Conservation (phyloP, 2,888 invertebrate species). For the Trissolcus japonicus region DNA sequence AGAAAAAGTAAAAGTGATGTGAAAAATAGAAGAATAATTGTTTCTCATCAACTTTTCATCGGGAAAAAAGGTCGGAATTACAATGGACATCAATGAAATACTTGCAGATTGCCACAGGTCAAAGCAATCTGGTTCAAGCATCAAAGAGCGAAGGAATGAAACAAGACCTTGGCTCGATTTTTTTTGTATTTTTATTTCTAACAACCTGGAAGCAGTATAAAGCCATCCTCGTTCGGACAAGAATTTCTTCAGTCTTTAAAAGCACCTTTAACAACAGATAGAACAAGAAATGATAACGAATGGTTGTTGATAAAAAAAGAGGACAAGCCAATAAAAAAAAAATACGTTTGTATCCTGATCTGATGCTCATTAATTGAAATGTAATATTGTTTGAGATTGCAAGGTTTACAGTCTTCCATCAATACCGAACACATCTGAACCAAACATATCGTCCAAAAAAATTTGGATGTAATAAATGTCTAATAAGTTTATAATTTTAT, state of each 20-base stretch:
- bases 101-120: conserved; percentile 41
- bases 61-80: conserved; percentile 23
- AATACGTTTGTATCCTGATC: conserved; percentile 7
- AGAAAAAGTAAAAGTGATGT: too few species aligned
- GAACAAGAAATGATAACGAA: conserved; percentile 28
- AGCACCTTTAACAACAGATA: conserved; percentile 25
- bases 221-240: conserved; percentile 31
- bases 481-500: too few species aligned
- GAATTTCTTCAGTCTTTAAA: conserved; percentile 26
- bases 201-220: conserved; percentile 30
- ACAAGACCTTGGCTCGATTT: conserved; percentile 31
- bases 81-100: conserved; percentile 39
- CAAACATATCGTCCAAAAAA: too few species aligned
- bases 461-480: too few species aligned
- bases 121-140: conserved; percentile 35
- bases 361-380: conserved; percentile 1
- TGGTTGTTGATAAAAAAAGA: conserved; percentile 2
- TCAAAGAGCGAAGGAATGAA: conserved; percentile 40
- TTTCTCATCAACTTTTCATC: conserved; percentile 1
- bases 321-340: conserved; percentile 2
- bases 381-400: neutral
- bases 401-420: too few species aligned
- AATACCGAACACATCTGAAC: too few species aligned
- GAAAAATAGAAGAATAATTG: neutral
- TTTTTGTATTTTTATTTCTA: conserved; percentile 40